These are phyloP conservation scores for Porites divaricata DNA, from an alignment of 92 coral and sea anemone species.

Conservation along the genomic window DNA sequence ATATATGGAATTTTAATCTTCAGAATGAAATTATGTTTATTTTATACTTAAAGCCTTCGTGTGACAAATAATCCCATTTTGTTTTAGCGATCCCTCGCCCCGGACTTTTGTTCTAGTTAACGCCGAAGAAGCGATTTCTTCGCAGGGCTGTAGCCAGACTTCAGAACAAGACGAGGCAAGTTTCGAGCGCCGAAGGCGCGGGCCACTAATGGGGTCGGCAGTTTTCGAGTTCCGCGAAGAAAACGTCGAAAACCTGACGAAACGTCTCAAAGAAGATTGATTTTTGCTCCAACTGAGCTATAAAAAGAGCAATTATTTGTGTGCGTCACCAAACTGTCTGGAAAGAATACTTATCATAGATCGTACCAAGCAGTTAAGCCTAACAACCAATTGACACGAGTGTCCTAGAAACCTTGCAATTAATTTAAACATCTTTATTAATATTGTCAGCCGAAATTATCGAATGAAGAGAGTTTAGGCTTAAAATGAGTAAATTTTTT, in stretches of 20 bases:
- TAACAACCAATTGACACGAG: conserved; percentile 21
- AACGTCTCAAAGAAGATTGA: conserved; percentile 32
- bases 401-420: conserved; percentile 31
- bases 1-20: no score
- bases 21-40: no score
- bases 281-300: conserved; percentile 38
- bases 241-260: neutral
- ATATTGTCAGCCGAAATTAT: neutral
- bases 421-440: conserved; percentile 31
- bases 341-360: conserved; percentile 15
- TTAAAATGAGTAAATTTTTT: neutral
- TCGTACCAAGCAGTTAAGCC: conserved; percentile 31
- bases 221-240: neutral
- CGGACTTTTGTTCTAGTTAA: no score
- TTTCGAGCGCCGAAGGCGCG: no score
- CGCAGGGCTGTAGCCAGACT: no score
- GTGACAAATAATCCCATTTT: no score
- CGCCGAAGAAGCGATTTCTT: no score
- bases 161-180: no score
- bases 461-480: neutral
- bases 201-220: no score
- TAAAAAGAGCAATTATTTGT: conserved; percentile 59
- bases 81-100: no score
- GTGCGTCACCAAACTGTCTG: conserved; percentile 26
- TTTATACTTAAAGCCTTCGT: no score